Conservation (phyloP, 1,140 invertebrate genomes). For the Cyrtorhinus lividipennis region DNA sequence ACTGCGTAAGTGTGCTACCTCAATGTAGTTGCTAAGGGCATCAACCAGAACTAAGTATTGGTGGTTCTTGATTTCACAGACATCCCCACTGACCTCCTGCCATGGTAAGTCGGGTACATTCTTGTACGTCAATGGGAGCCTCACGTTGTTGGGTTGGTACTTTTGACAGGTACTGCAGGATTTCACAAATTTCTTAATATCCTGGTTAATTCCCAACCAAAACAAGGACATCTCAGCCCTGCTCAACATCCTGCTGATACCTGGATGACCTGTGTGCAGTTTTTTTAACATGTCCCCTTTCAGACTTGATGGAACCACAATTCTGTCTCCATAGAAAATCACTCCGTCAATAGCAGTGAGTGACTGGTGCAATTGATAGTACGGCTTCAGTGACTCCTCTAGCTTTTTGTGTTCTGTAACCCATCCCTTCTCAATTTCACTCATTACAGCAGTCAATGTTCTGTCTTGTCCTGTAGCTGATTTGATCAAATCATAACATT, state of each 20-base stretch:
- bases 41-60: slow-evolving; percentile 10
- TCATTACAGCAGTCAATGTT: background rate
- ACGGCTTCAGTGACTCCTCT: background rate
- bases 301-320: slow-evolving; percentile 18
- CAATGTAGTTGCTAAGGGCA: slow-evolving; percentile 5
- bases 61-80: background rate
- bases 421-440: background rate
- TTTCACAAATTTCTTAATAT: slow-evolving; percentile 26
- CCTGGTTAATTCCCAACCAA: slow-evolving; percentile 25
- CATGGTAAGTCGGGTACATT: slow-evolving; percentile 1
- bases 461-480: background rate
- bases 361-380: background rate
- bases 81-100: background rate
- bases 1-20: background rate
- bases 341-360: background rate
- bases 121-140: background rate
- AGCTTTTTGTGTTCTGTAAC: background rate
- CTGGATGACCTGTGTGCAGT: slow-evolving; percentile 24
- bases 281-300: slow-evolving; percentile 14
- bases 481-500: background rate
- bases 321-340: slow-evolving; percentile 7
- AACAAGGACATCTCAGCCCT: slow-evolving; percentile 24
- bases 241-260: slow-evolving; percentile 27
- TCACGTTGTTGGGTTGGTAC: background rate
- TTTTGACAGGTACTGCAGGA: slow-evolving; percentile 23